phyloP scores from a whole-genome alignment of 2,113 vertebrate species.

The Pavo muticus region DNA sequence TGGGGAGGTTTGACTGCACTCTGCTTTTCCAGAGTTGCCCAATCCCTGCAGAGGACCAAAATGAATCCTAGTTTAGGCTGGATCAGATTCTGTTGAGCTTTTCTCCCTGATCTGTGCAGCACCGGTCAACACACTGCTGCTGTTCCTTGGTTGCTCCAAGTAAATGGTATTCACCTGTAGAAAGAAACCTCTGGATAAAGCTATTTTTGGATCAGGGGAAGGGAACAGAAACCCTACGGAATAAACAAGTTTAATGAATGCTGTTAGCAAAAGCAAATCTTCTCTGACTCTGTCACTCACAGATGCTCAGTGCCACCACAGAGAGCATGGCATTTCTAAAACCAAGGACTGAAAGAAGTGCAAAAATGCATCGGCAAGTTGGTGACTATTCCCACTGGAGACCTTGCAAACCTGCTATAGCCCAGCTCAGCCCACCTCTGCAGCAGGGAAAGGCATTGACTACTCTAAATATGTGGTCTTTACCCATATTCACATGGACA shows the following conservation, averaged over 20 bases:
- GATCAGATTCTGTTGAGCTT: neutral
- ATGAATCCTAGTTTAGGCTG: neutral
- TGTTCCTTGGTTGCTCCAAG: neutral
- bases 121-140: neutral
- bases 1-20: neutral
- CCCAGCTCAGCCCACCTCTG: neutral
- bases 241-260: neutral
- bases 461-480: neutral
- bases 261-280: neutral
- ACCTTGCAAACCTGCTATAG: conserved; percentile 44
- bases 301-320: neutral
- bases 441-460: conserved; percentile 28
- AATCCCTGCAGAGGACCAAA: neutral
- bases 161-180: neutral
- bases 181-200: neutral
- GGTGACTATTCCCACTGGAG: conserved; percentile 17
- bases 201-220: neutral
- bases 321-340: neutral
- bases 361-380: neutral
- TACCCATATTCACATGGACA: neutral
- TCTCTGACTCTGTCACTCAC: neutral
- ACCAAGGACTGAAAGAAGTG: neutral
- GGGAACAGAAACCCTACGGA: neutral
- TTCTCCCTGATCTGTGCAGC: neutral
- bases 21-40: neutral